Percentiles rank a stretch among this genome's conserved stretches.
Evolutionary conservation across 2,113 vertebrate genomes (phyloP).

Genomic region (Cebus imitator): DNA sequence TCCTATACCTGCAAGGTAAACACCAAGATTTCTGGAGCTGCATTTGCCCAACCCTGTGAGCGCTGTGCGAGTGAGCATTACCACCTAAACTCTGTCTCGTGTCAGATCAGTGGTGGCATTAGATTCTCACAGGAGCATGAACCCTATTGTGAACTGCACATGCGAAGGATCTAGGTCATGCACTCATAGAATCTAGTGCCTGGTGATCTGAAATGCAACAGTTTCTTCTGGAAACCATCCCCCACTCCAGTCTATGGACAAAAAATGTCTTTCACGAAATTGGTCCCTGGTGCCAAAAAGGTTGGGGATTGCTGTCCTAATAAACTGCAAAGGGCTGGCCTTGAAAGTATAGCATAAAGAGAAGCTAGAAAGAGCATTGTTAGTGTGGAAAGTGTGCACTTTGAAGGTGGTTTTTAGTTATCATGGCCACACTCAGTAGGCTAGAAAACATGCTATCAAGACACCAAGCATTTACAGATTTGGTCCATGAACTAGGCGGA

Average conservation of each 20-base stretch:
- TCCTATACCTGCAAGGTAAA: neutral
- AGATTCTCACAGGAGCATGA: too few species aligned
- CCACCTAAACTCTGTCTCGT: too few species aligned
- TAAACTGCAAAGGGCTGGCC: neutral
- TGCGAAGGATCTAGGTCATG: too few species aligned
- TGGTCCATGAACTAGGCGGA: neutral
- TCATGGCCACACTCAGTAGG: neutral
- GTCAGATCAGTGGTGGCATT: too few species aligned
- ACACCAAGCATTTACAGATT: neutral
- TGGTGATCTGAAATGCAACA: too few species aligned
- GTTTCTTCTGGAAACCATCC: too few species aligned
- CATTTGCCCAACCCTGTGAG: neutral
- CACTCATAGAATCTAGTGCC: too few species aligned
- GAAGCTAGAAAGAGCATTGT: neutral
- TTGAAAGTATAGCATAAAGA: neutral
- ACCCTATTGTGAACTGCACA: too few species aligned
- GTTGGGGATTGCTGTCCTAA: neutral
- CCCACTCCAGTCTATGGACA: too few species aligned
- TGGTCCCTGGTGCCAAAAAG: too few species aligned
- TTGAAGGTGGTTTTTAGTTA: neutral
- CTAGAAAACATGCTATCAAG: neutral
- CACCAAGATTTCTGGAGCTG: neutral
- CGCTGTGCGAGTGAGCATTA: too few species aligned
- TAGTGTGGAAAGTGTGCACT: neutral
- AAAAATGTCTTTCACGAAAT: too few species aligned